A percentile compares a stretch with the other conserved stretches of the same genome.
phyloP scores from a whole-genome alignment of 2,113 vertebrate species.

The Alectura lathami region DNA sequence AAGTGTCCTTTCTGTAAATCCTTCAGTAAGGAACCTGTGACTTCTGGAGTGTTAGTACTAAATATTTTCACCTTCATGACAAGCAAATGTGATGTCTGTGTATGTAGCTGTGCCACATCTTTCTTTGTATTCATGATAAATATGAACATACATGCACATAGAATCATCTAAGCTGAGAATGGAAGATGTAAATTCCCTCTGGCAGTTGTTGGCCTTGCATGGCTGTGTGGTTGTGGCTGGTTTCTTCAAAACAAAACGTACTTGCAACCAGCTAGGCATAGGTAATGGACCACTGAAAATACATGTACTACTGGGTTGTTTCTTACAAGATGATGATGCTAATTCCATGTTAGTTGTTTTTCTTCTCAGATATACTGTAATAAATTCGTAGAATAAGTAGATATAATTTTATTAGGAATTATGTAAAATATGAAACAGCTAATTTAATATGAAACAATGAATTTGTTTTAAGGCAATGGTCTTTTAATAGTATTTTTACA shows the following conservation, averaged over 20 bases:
- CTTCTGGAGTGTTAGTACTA: not conserved
- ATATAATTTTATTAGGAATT: not conserved
- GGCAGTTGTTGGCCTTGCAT: not conserved
- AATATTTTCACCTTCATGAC: not conserved
- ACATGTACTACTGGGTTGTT: rapidly evolving
- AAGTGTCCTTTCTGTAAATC: not conserved
- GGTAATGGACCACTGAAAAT: not conserved
- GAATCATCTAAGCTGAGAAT: not conserved
- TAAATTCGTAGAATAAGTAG: not conserved
- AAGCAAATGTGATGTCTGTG: not conserved
- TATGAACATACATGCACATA: rapidly evolving
- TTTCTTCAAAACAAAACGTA: not conserved
- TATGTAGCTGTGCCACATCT: not conserved
- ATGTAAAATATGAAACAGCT: not conserved
- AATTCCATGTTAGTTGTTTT: not conserved
- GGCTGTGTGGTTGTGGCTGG: not conserved
- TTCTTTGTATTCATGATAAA: not conserved
- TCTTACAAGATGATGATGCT: not conserved
- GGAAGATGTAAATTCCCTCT: not conserved
- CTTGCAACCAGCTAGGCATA: not conserved
- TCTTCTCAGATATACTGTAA: not conserved
- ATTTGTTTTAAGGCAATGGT: not conserved
- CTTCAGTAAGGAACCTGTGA: not conserved
- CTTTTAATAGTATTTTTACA: not conserved
- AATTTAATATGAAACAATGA: not conserved